Evolutionary conservation across 2,888 invertebrate genomes (phyloP), one percentile per base, ranked within the genome.

Genomic region (Amphimallon solstitiale): DNA sequence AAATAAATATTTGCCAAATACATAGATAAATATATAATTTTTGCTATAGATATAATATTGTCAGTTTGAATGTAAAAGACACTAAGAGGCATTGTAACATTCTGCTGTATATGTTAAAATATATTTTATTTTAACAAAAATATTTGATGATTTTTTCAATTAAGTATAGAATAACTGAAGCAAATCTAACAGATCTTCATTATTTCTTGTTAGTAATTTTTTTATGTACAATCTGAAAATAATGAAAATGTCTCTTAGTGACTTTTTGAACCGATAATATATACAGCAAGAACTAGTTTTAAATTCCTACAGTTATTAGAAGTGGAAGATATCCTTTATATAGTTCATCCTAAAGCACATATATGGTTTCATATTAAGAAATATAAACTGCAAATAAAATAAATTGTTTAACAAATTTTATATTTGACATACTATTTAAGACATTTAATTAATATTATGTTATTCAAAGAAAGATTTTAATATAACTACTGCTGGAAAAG

Each of bases 281-380:
- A 5, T 29, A 5, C 5, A 29, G 29, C 29, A 29, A 29, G 9
- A 23, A 29, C 5, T 29, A 29, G 7, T 29, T 29, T 29, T 29
- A 1, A 29, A 3, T 15, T 43, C 19, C n/a, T 49, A 37, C 48
- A 62, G 49, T 49, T 38, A 43, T 64, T 64, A 45, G 54, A 64
- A 52, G 63, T 64, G 63, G 63, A 64, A 54, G 35, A 54, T 45
- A 40, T 62, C 49, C 63, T 15, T 54, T 43, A 64, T 64, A 52
- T 45, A 64, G 56, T 46, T 54, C 56, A 54, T 48, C 63, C 63
- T 54, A 64, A 64, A 64, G 63, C 63, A 64, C 56, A 56, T 56
- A 14, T 56, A 56, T 56, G 10, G 17, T 56, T 56, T 56, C 40
- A 43, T 40, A 56, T 56, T 40, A 43, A 56, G 43, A 56, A 56